Evolutionary conservation across 2,113 vertebrate genomes (phyloP).

Genomic region (Hippocampus guttulatus): DNA sequence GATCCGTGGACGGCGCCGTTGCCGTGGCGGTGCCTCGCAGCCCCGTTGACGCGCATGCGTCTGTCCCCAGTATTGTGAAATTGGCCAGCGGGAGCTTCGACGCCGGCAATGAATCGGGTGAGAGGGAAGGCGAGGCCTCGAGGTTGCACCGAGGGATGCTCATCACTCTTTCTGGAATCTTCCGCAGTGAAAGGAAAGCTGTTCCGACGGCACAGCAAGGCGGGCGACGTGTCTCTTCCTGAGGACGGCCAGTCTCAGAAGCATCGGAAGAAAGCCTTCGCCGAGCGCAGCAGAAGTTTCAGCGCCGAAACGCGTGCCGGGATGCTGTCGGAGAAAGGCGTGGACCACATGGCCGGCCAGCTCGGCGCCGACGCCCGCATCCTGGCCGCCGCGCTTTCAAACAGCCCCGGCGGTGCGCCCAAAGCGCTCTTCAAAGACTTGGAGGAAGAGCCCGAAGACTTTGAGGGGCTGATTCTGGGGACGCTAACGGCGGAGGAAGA

Average conservation of each 20-base stretch:
- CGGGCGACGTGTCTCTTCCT: constrained; percentile 68
- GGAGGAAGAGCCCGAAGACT: constrained; percentile 55
- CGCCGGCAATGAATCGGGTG: constrained; percentile 71
- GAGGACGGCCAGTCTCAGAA: constrained; percentile 74
- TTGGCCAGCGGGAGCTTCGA: constrained; percentile 82
- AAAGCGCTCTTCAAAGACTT: constrained; percentile 66
- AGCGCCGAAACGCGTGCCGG: constrained; percentile 86
- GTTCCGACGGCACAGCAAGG: constrained; percentile 72
- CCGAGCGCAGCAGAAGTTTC: constrained; percentile 93
- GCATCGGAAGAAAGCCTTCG: constrained; percentile 83
- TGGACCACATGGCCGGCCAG: constrained; percentile 83
- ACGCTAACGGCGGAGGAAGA: constrained; percentile 52
- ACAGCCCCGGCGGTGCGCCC: constrained; percentile 27
- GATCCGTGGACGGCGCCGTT: constrained; percentile 67
- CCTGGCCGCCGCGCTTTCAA: constrained; percentile 80
- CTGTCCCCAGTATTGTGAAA: constrained; percentile 86
- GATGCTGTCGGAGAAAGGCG: constrained; percentile 85
- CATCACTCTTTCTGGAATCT: neutral
- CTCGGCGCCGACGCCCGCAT: constrained; percentile 96
- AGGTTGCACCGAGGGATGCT: no score
- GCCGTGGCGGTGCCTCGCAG: constrained; percentile 59
- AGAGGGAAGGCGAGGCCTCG: constrained; percentile 38
- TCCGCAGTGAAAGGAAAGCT: constrained; percentile 62
- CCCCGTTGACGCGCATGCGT: constrained; percentile 55
- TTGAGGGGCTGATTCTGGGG: constrained; percentile 32